These are phyloP conservation scores for Orthosia gracilis DNA, from an alignment of 2,888 invertebrate genomes.

Conservation along the genomic window DNA sequence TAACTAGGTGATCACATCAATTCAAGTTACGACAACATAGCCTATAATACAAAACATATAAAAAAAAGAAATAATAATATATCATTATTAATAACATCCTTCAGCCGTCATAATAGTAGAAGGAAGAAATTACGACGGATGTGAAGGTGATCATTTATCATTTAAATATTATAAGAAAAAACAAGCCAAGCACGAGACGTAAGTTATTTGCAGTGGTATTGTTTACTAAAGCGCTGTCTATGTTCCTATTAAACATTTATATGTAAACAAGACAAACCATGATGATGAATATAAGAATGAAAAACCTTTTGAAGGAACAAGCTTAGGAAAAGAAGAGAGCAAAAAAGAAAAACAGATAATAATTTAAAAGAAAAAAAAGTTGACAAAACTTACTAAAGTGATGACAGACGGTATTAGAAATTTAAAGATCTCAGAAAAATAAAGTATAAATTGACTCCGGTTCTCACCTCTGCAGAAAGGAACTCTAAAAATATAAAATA, in stretches of 20 bases:
- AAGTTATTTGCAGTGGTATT: background rate
- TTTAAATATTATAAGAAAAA: conserved; percentile 20
- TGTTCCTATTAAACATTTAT: background rate
- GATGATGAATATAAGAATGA: background rate
- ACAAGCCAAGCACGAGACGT: conserved; percentile 13
- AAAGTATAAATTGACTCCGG: background rate
- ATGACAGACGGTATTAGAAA: background rate
- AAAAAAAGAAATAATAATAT: conserved; percentile 15
- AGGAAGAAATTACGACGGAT: conserved; percentile 45
- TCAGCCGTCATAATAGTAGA: conserved; percentile 26
- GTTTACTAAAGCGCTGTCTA: background rate
- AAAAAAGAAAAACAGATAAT: background rate
- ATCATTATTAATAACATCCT: conserved; percentile 40
- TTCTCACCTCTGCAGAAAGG: background rate
- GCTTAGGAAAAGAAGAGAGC: background rate
- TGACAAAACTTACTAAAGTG: background rate
- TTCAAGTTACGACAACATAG: background rate
- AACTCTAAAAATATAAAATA: conserved; percentile 29
- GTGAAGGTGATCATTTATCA: conserved; percentile 31
- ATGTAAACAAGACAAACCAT: background rate
- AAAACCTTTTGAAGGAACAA: background rate
- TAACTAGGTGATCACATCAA: background rate
- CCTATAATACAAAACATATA: background rate
- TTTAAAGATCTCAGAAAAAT: background rate
- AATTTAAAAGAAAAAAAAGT: background rate